phyloP scores from a whole-genome alignment of 2,797 vertebrate genomes.

The Choloepus didactylus region DNA sequence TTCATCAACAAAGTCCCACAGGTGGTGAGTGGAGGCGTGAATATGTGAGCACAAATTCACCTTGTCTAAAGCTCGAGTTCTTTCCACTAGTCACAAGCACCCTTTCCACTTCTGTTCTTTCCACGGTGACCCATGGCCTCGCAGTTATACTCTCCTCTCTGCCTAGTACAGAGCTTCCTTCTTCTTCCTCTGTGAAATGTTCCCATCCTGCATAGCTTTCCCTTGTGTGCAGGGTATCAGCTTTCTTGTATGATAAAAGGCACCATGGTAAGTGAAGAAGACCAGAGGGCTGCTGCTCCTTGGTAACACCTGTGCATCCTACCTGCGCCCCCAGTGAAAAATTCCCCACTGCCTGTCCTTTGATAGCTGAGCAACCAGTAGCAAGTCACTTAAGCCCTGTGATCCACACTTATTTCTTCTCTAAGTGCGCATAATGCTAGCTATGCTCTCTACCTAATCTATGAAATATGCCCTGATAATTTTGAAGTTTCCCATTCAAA shows the following conservation, averaged over 20 bases:
- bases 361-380: background rate
- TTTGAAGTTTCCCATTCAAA: background rate
- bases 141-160: fast-evolving
- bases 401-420: background rate
- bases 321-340: background rate
- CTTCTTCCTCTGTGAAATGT: background rate
- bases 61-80: background rate
- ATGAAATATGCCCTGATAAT: background rate
- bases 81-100: background rate
- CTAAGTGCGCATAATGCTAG: background rate
- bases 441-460: background rate
- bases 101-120: background rate
- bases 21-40: background rate
- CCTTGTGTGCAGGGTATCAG: background rate
- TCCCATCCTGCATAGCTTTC: background rate
- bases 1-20: background rate
- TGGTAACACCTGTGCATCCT: no score
- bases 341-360: background rate
- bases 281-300: background rate
- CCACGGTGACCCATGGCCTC: no score
- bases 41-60: background rate
- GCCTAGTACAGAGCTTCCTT: background rate
- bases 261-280: background rate
- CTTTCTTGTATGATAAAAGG: background rate
- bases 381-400: background rate